These are phyloP conservation scores for Caracal caracal DNA, from an alignment of 2,113 vertebrate species.

Conservation along the genomic window DNA sequence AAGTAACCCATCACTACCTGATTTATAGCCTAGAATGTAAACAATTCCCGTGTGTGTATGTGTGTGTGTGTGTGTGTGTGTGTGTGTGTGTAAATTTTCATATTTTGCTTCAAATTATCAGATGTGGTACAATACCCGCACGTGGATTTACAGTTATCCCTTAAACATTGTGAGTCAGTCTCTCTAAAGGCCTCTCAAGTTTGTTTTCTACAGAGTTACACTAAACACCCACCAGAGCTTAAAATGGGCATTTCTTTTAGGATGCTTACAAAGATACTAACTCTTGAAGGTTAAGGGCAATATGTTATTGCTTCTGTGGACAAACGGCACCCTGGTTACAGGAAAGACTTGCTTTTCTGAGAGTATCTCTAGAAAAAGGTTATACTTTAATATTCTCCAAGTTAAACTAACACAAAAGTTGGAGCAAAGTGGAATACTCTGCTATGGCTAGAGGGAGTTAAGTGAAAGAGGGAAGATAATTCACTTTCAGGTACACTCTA, in stretches of 20 bases:
- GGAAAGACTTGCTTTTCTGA: background rate
- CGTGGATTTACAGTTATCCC: background rate
- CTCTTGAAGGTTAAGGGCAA: background rate
- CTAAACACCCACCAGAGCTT: background rate
- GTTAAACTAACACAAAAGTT: background rate
- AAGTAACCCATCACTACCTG: background rate
- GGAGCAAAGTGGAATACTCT: background rate
- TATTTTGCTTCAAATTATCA: background rate
- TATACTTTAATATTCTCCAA: slow-evolving; percentile 17
- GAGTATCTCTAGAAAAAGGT: background rate
- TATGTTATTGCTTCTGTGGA: background rate
- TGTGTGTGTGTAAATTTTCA: background rate
- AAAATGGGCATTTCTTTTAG: background rate
- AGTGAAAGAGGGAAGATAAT: slow-evolving; percentile 1
- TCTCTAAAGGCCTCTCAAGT: background rate
- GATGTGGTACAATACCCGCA: background rate
- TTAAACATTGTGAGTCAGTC: background rate
- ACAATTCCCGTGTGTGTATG: background rate
- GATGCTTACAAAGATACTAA: background rate
- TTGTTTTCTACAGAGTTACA: background rate
- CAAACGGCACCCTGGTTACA: background rate
- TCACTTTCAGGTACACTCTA: background rate
- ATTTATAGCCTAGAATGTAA: background rate
- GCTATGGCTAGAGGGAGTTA: background rate
- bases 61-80: too few species aligned